Base-by-base conservation (phyloP, 1,140 invertebrate species). In the Drosophila mojavensis region DNA sequence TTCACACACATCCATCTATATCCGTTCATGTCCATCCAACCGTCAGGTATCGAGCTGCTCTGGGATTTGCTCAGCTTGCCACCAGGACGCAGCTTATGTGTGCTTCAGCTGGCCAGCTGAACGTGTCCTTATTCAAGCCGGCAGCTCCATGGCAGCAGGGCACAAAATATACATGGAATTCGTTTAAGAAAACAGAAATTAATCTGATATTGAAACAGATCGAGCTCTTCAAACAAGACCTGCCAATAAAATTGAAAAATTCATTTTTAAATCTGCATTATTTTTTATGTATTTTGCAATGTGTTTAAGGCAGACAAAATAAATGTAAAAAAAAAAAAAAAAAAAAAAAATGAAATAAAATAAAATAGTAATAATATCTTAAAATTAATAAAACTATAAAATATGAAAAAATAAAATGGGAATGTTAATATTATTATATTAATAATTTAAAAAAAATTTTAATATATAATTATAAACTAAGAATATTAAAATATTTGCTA, bases 11-110 rank as follows among this genome's bases (percentile, higher is more conserved):
- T 61, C 28, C 59, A 71, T 50, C 30, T 36, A 75, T 69, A 80
- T 73, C 60, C 75, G 60, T 73, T 50, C 64, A 58, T 71, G 75
- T 62, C 60, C 69, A 71, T 56, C 59, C 56, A 79, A 80, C 63
- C 84, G 55, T 88, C 83, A 89, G 83, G 83, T 88, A 88, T 88
- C 77, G 73, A 72, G 79, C 76, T 75, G 79, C 83, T 75, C 7
- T 69, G 84, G 83, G 83, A 88, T 88, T 88, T 88, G 55, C 55
- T 66, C 26, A 60, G 67, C 83, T 86, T 86, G 75, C 58, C 45
- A 60, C 47, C 70, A 71, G 33, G n/a, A 59, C 36, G 59, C 68
- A 75, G 72, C 65, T 74, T 74, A 74, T 69, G 71, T 58, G 15
- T 62, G 59, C 56, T 51, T 41, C 9, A 20, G 13, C 33, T 51